Conservation (phyloP, 1,140 invertebrate genomes). For the Sitobion miscanthi region DNA sequence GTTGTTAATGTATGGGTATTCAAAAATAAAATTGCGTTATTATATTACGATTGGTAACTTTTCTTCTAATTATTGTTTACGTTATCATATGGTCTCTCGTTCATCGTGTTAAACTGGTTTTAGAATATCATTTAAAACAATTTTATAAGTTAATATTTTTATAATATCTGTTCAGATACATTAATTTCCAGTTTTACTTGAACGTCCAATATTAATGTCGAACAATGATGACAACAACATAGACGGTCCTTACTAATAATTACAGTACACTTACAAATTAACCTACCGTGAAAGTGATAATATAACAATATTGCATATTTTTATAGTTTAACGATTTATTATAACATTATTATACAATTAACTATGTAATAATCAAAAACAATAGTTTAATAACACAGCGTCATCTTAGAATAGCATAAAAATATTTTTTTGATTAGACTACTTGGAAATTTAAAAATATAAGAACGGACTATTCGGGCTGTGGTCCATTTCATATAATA, state of each 20-base stretch:
- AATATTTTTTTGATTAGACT: background rate
- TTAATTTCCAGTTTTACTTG: background rate
- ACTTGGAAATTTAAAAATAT: background rate
- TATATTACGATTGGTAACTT: background rate
- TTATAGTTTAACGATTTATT: background rate
- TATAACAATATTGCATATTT: background rate
- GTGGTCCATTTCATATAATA: background rate
- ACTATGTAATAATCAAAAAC: background rate
- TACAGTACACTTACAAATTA: background rate
- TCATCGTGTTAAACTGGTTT: background rate
- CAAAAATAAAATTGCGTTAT: background rate
- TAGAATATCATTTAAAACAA: background rate
- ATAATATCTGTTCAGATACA: background rate
- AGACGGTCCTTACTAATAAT: background rate
- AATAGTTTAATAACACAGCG: background rate
- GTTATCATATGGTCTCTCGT: background rate
- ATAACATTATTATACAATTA: conserved; percentile 15
- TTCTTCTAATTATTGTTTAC: background rate
- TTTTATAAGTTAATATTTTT: background rate
- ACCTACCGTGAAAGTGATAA: background rate
- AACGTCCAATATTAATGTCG: background rate
- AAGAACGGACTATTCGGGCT: background rate
- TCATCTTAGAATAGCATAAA: background rate
- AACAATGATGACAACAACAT: background rate
- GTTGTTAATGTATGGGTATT: too few relatives aligned